Base-by-base conservation (phyloP, 2,888 invertebrate species). In the Acronicta leporina region DNA sequence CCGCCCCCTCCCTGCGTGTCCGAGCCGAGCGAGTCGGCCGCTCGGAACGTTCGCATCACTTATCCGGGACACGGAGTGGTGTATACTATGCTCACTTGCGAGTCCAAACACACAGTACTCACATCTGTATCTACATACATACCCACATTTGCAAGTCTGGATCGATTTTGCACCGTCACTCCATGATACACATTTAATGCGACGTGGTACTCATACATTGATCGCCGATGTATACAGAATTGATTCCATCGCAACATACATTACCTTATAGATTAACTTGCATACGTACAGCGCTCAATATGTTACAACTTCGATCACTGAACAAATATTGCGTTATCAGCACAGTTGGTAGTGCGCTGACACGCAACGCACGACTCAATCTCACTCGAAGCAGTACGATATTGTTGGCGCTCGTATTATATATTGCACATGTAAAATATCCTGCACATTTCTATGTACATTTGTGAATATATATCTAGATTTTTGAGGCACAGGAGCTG, bases 101-200 rank as follows among this genome's bases (percentile, higher is more conserved):
- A 84, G 82, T 86, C 87, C 86, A 83, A 84, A 87, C 81, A 86
- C 80, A 89, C 85, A 84, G 82, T 82, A 87, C 84, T 81, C 78
- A 85, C 83, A 83, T 78, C 75, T 83, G 76, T 82, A 81, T 82
- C 79, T 72, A 81, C 75, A 74, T 76, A 81, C 78, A 75, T 76
- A 82, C 76, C 81, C 75, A 89, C 88, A 90, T 85, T 84, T 89
- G 89, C 91, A 91, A 91, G 87, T 89, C 87, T 87, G 87, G 92
- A 92, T 94, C 95, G 95, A 95, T 95, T 95, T 95, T 95, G 95
- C 95, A 95, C 95, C 95, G 95, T 94, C 90, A 93, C 92, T 94
- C 92, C 94, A 92, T 90, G 86, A 92, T 87, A 92, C 89, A 89
- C 87, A 78, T 70, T 53, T 43, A 69, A 60, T 75, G 73, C 79